Evolutionary conservation across 2,113 vertebrate genomes (phyloP).

Genomic region (Mastomys coucha): DNA sequence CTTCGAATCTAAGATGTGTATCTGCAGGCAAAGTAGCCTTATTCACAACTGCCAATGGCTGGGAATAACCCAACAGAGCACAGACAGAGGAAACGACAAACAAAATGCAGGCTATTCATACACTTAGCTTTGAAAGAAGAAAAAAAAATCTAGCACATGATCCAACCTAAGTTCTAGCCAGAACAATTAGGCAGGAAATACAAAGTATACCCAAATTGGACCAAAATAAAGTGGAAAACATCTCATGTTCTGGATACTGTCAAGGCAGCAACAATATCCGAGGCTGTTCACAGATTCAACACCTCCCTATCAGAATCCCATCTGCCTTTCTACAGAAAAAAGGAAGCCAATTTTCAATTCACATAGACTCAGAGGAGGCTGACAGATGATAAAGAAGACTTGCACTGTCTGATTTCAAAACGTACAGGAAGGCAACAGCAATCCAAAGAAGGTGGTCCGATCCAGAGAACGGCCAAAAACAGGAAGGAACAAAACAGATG

Average conservation of each 20-base stretch:
- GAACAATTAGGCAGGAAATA: not conserved
- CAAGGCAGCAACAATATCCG: not conserved
- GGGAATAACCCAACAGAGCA: slow-evolving; percentile 24
- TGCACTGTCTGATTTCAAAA: not conserved
- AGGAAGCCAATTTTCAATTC: not conserved
- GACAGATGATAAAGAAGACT: not conserved
- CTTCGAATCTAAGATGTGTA: not conserved
- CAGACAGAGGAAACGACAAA: not conserved
- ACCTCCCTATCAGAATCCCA: not conserved
- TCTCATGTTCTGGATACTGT: not conserved
- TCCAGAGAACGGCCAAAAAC: not conserved
- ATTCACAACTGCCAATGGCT: not conserved
- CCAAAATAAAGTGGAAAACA: not conserved
- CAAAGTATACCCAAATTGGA: not conserved
- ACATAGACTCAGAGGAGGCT: not conserved
- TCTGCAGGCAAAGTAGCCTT: not conserved
- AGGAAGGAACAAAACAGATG: not conserved
- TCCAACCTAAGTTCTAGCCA: not conserved
- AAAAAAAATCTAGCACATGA: not conserved
- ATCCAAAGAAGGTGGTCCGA: not conserved
- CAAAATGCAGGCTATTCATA: slow-evolving; percentile 9
- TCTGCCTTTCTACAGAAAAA: not conserved
- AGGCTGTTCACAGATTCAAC: not conserved
- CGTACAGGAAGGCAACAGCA: not conserved
- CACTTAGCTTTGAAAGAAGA: not conserved